A percentile compares a stretch with the other conserved stretches of the same genome.
These are phyloP conservation scores for Alloscopus bannaensis DNA, from an alignment of 2,888 invertebrate genomes.

Conservation along the genomic window DNA sequence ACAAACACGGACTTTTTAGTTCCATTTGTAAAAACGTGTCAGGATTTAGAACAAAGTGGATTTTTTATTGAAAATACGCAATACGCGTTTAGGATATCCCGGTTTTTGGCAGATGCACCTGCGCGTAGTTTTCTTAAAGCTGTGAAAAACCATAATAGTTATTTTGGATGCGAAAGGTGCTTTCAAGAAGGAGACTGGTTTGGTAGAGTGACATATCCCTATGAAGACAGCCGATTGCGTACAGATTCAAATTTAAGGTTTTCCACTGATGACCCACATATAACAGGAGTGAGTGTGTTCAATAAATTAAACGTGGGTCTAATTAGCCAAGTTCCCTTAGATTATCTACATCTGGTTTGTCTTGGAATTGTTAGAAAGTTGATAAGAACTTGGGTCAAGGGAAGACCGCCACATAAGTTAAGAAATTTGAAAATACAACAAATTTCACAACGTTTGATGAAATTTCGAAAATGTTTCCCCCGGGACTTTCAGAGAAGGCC, in stretches of 20 bases:
- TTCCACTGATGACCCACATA: background rate
- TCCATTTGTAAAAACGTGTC: conserved; percentile 1
- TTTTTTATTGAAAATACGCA: background rate
- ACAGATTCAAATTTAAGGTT: background rate
- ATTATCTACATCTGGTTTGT: conserved; percentile 44
- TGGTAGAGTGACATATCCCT: conserved; percentile 33
- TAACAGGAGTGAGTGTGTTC: background rate
- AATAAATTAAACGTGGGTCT: background rate
- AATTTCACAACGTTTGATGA: conserved; percentile 5
- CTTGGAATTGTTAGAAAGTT: conserved; percentile 33
- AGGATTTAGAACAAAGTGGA: background rate
- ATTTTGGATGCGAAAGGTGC: conserved; percentile 39
- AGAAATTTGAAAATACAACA: background rate
- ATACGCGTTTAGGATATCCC: conserved; percentile 26
- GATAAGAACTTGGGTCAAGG: conserved; percentile 18
- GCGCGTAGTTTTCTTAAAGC: conserved; percentile 31
- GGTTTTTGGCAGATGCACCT: conserved; percentile 38
- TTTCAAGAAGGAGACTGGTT: conserved; percentile 15
- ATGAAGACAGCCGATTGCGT: background rate
- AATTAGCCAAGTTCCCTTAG: conserved; percentile 30
- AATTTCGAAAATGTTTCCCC: conserved; percentile 10
- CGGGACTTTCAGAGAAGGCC: conserved; percentile 54
- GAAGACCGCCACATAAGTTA: conserved; percentile 20
- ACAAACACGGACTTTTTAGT: conserved; percentile 7
- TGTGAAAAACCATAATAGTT: conserved; percentile 40